Evolutionary conservation across 2,888 invertebrate species (phyloP).

Genomic region (Crocallis elinguaria): DNA sequence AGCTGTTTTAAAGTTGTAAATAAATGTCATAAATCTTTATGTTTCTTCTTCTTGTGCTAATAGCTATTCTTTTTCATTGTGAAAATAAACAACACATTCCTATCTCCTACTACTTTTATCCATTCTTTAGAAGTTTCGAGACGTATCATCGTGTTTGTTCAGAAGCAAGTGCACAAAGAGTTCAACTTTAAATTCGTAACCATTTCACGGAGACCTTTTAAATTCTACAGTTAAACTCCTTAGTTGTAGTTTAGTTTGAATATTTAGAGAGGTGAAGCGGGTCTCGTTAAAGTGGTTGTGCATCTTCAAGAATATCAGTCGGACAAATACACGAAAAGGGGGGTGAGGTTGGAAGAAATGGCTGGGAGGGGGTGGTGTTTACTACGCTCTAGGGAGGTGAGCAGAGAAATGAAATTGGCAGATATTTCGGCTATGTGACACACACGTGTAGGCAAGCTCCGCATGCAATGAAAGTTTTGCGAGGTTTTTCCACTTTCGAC

Average conservation of each 20-base stretch:
- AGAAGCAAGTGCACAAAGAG: slow-evolving; percentile 62
- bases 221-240: slow-evolving; percentile 44
- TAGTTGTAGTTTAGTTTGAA: slow-evolving; percentile 33
- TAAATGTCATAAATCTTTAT: background rate
- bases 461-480: slow-evolving; percentile 76
- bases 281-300: slow-evolving; percentile 58
- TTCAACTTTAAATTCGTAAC: slow-evolving; percentile 59
- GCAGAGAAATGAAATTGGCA: slow-evolving; percentile 81
- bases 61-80: slow-evolving; percentile 25
- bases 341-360: slow-evolving; percentile 46
- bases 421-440: slow-evolving; percentile 80
- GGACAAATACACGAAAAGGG: slow-evolving; percentile 68
- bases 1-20: too few species aligned
- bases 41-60: background rate
- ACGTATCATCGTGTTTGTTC: slow-evolving; percentile 68
- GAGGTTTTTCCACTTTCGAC: slow-evolving; percentile 74
- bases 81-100: slow-evolving; percentile 53
- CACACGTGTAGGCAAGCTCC: slow-evolving; percentile 73
- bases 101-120: slow-evolving; percentile 48
- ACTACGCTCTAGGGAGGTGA: slow-evolving; percentile 78
- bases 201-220: slow-evolving; percentile 53
- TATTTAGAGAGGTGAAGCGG: slow-evolving; percentile 43
- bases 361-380: slow-evolving; percentile 69
- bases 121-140: slow-evolving; percentile 73
- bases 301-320: slow-evolving; percentile 76